Evolutionary conservation across 2,888 invertebrate species (phyloP).

Genomic region (Odiellus spinosus): DNA sequence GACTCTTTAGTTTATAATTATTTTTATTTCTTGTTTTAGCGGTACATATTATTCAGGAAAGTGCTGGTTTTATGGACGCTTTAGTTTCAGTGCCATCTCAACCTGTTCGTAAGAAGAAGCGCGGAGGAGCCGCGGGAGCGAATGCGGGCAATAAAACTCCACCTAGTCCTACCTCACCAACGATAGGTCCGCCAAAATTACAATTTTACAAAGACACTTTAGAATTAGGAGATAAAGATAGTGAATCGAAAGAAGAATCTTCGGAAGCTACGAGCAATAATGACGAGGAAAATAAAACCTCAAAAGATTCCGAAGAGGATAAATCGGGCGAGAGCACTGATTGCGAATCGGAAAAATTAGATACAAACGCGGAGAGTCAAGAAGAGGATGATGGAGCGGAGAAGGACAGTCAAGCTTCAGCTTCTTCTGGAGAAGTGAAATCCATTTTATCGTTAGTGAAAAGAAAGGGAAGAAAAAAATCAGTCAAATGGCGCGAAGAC

Average conservation of each 20-base stretch:
- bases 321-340: no score
- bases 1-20: no score
- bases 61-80: slow-evolving; percentile 86
- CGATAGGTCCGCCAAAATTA: slow-evolving; percentile 36
- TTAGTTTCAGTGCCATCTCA: slow-evolving; percentile 53
- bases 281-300: slow-evolving; percentile 7
- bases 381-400: slow-evolving; percentile 27
- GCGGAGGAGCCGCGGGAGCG: slow-evolving; percentile 9
- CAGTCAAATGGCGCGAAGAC: slow-evolving; percentile 45
- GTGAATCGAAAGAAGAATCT: slow-evolving; percentile 24
- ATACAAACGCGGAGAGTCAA: slow-evolving; percentile 21
- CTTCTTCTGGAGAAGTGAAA: background rate
- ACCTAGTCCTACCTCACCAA: slow-evolving; percentile 52
- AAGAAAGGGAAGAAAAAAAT: slow-evolving; percentile 11
- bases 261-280: slow-evolving; percentile 6
- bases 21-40: slow-evolving; percentile 16
- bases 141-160: slow-evolving; percentile 38
- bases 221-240: slow-evolving; percentile 40
- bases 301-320: background rate
- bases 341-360: slow-evolving; percentile 17
- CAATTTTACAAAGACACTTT: slow-evolving; percentile 83
- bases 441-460: slow-evolving; percentile 13
- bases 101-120: slow-evolving; percentile 18
- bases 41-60: slow-evolving; percentile 49
- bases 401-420: slow-evolving; percentile 16